A percentile compares a stretch with the other conserved stretches of the same genome.
These are phyloP conservation scores for Drosophila limbata DNA, from an alignment of 2,888 invertebrate species.

Conservation along the genomic window DNA sequence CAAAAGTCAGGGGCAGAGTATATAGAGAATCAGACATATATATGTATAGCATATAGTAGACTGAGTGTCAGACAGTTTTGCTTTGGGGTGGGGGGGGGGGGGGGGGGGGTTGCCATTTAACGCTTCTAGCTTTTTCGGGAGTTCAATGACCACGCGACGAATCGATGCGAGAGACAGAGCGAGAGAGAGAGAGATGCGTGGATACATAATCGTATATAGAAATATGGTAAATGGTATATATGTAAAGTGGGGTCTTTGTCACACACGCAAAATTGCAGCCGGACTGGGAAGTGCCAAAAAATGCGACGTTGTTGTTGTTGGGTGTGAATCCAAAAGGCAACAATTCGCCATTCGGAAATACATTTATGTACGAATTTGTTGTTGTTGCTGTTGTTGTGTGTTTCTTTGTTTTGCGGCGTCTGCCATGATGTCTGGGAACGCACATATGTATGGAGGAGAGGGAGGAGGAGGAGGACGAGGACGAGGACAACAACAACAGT, in stretches of 20 bases:
- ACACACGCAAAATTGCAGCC: constrained; percentile 36
- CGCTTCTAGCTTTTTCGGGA: constrained; percentile 78
- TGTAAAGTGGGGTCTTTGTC: constrained; percentile 28
- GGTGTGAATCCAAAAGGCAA: constrained; percentile 68
- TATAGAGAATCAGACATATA: constrained; percentile 33
- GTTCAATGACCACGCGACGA: constrained; percentile 84
- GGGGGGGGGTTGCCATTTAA: constrained; percentile 60
- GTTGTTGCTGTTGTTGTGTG: neutral
- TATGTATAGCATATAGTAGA: constrained; percentile 18
- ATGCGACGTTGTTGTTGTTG: constrained; percentile 35
- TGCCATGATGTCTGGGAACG: constrained; percentile 77
- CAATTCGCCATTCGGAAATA: constrained; percentile 73
- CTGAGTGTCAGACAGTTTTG: constrained; percentile 46
- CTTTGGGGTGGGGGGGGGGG: constrained; percentile 49
- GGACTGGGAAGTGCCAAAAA: constrained; percentile 52
- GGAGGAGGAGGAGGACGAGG: neutral
- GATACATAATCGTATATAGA: constrained; percentile 7
- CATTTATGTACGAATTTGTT: constrained; percentile 65
- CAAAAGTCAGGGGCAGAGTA: constrained; percentile 23
- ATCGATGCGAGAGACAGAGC: constrained; percentile 63
- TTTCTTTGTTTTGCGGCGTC: constrained; percentile 60
- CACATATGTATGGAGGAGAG: constrained; percentile 50
- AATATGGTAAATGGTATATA: constrained; percentile 34
- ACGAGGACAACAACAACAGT: constrained; percentile 3
- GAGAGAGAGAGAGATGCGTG: constrained; percentile 25